Evolutionary conservation across 2,888 invertebrate species (phyloP).

Genomic region (Scaptomyza tumidula): DNA sequence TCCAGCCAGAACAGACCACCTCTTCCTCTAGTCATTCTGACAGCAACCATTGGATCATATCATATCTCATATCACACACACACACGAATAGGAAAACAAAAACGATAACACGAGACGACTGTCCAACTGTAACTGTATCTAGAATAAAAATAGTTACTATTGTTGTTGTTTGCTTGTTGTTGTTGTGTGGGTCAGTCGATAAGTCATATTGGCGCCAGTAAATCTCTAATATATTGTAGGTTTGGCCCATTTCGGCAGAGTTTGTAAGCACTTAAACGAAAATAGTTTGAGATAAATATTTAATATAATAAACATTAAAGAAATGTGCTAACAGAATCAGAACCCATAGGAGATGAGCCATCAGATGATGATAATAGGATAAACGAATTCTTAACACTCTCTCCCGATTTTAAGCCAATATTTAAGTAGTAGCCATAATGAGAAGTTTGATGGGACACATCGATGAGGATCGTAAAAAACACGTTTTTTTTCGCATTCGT

Average conservation of each 20-base stretch:
- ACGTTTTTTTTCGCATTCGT: slow-evolving; percentile 46
- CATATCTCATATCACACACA: slow-evolving; percentile 46
- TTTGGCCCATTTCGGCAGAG: slow-evolving; percentile 12
- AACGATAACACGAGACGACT: slow-evolving; percentile 16
- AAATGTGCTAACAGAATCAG: too few relatives aligned
- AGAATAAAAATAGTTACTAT: slow-evolving; percentile 1
- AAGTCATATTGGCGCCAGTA: slow-evolving; percentile 41
- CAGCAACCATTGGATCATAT: slow-evolving; percentile 44
- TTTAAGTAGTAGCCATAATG: too few relatives aligned
- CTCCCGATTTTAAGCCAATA: slow-evolving; percentile 15
- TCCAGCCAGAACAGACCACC: neutral
- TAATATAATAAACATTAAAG: too few relatives aligned
- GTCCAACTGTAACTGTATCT: slow-evolving; percentile 25
- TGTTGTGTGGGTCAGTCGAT: slow-evolving; percentile 37
- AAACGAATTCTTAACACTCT: neutral
- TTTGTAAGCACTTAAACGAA: too few relatives aligned
- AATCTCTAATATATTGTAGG: slow-evolving; percentile 22
- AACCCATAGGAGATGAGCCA: too few relatives aligned
- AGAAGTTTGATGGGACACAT: slow-evolving; percentile 6
- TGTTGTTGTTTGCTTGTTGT: slow-evolving; percentile 13
- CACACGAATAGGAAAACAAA: neutral
- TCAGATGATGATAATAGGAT: neutral
- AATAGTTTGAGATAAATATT: too few relatives aligned
- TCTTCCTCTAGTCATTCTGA: slow-evolving; percentile 16
- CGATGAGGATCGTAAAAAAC: slow-evolving; percentile 49